Conservation (phyloP, 1,140 invertebrate species). For the Orussus abietinus region DNA sequence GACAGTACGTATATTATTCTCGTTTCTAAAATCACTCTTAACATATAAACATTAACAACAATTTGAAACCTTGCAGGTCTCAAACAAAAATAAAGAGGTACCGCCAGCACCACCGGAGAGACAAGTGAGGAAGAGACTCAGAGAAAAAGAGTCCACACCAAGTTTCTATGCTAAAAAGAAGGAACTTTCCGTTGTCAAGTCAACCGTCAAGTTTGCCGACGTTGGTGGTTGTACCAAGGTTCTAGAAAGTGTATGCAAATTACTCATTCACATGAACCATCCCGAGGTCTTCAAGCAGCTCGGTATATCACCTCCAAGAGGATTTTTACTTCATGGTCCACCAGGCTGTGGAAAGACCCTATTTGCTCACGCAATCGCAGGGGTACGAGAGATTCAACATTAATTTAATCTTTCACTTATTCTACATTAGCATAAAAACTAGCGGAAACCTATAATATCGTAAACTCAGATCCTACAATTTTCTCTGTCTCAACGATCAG, state of each 20-base stretch:
- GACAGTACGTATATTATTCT: too few species aligned
- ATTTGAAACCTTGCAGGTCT: too few species aligned
- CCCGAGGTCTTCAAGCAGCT: conserved; percentile 77
- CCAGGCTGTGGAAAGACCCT: conserved; percentile 92
- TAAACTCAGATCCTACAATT: too few species aligned
- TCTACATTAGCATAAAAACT: too few species aligned
- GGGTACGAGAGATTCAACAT: conserved; percentile 60
- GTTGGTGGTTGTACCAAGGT: conserved; percentile 71
- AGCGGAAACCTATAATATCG: too few species aligned
- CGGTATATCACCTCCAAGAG: conserved; percentile 76
- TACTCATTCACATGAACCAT: conserved; percentile 79
- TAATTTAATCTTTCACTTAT: too few species aligned
- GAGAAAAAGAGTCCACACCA: conserved; percentile 41
- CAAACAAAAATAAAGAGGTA: too few species aligned
- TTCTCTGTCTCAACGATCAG: conserved; percentile 34
- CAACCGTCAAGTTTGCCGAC: conserved; percentile 66
- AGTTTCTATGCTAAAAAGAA: conserved; percentile 24
- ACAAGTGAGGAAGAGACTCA: conserved; percentile 41
- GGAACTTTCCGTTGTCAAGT: conserved; percentile 32
- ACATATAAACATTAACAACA: too few species aligned
- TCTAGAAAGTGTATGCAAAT: conserved; percentile 73
- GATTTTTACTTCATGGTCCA: conserved; percentile 86
- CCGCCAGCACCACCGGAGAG: too few species aligned
- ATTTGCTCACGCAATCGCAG: conserved; percentile 88
- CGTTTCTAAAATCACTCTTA: too few species aligned